phyloP scores from a whole-genome alignment of 2,888 invertebrate species.

The Mesopsocus fuscifrons region DNA sequence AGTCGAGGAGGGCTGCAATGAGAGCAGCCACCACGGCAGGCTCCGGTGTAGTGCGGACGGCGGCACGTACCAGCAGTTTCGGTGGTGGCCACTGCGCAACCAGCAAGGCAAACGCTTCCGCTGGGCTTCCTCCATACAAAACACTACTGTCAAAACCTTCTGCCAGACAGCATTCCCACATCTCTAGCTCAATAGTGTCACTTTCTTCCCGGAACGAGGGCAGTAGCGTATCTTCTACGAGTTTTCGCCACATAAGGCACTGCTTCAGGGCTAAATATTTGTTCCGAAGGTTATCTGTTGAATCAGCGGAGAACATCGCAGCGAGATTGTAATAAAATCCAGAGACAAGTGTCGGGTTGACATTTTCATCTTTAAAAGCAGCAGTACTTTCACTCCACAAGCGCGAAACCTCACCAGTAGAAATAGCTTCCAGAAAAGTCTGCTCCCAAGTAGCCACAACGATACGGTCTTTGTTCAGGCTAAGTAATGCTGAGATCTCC shows the following conservation, averaged over 20 bases:
- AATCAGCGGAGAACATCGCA: too few relatives aligned
- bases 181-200: slow-evolving; percentile 23
- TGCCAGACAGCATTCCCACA: slow-evolving; percentile 25
- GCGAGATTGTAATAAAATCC: neutral
- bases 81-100: slow-evolving; percentile 11
- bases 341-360: slow-evolving; percentile 1
- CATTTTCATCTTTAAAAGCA: slow-evolving; percentile 6
- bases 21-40: slow-evolving; percentile 22
- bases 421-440: neutral
- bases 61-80: slow-evolving; percentile 19
- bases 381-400: neutral
- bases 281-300: too few relatives aligned
- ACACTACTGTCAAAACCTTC: slow-evolving; percentile 15
- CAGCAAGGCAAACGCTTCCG: neutral
- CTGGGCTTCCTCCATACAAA: slow-evolving; percentile 16
- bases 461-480: slow-evolving; percentile 2
- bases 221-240: neutral
- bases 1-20: slow-evolving; percentile 33
- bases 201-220: slow-evolving; percentile 17
- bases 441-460: slow-evolving; percentile 4
- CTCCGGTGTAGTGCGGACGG: slow-evolving; percentile 19
- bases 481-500: slow-evolving; percentile 4
- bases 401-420: neutral
- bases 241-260: neutral
- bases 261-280: slow-evolving; percentile 19